Conservation (phyloP, 2,113 vertebrate genomes). For the Toxotes chatareus region DNA sequence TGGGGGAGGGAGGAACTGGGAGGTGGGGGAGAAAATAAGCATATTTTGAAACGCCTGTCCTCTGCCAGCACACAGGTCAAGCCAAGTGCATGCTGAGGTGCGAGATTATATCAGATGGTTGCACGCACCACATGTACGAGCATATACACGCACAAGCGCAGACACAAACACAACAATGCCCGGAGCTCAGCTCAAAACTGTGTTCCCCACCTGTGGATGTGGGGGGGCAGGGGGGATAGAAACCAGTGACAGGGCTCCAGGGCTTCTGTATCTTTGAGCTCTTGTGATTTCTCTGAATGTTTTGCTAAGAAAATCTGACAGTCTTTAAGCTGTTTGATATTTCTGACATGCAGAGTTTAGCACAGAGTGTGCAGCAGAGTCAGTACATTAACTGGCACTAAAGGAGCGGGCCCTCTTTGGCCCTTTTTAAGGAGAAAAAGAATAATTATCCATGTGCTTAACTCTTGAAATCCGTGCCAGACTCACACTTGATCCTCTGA, state of each 20-base stretch:
- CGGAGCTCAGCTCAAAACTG: constrained; percentile 35
- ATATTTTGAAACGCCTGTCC: constrained; percentile 35
- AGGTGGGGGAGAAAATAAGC: constrained; percentile 3
- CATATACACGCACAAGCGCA: not conserved
- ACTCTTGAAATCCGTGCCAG: constrained; percentile 52
- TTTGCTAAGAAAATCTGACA: not conserved
- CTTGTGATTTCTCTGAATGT: not conserved
- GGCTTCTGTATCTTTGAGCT: not conserved
- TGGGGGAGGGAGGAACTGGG: not conserved
- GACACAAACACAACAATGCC: constrained; percentile 9
- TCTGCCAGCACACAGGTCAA: constrained; percentile 39
- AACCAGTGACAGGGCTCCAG: constrained; percentile 14
- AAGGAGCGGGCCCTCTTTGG: constrained; percentile 26
- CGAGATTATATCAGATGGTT: constrained; percentile 69
- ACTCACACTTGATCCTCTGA: constrained; percentile 52
- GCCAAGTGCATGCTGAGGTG: constrained; percentile 75
- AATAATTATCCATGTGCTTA: constrained; percentile 57
- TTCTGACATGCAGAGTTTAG: constrained; percentile 10
- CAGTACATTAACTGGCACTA: constrained; percentile 2
- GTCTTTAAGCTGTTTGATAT: constrained; percentile 22
- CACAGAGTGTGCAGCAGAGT: constrained; percentile 3
- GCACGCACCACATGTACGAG: not conserved
- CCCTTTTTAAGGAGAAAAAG: constrained; percentile 38
- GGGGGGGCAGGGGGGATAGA: not conserved
- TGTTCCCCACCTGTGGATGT: constrained; percentile 45